A percentile compares a stretch with the other conserved stretches of the same genome.
These are phyloP conservation scores for Autographa pulchrina DNA, from an alignment of 2,888 invertebrate genomes.

Conservation along the genomic window DNA sequence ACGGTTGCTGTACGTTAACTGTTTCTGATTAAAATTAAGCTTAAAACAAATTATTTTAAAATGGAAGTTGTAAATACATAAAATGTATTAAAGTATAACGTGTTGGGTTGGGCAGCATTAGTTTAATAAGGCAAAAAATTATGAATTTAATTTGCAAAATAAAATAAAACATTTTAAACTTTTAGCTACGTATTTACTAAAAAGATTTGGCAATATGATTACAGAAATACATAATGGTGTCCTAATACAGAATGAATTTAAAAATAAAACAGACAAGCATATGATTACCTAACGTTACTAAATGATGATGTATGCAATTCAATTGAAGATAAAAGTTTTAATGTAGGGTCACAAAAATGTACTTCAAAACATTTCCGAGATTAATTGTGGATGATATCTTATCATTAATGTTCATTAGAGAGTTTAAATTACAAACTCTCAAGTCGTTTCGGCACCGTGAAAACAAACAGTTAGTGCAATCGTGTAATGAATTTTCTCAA, in stretches of 20 bases:
- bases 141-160: constrained; percentile 13
- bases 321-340: constrained; percentile 31
- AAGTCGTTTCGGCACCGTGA: background rate
- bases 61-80: no score
- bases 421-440: constrained; percentile 14
- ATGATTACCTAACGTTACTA: constrained; percentile 55
- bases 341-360: constrained; percentile 24
- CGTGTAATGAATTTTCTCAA: constrained; percentile 30
- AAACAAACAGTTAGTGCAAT: constrained; percentile 18
- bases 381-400: constrained; percentile 23
- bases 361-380: constrained; percentile 15
- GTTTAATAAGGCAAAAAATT: background rate
- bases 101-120: background rate
- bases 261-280: constrained; percentile 45
- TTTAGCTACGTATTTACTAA: constrained; percentile 39
- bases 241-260: constrained; percentile 44
- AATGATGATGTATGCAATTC: constrained; percentile 37
- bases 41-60: no score
- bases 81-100: background rate
- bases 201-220: constrained; percentile 54
- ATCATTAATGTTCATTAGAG: constrained; percentile 26
- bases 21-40: no score
- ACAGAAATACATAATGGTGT: constrained; percentile 49
- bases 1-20: no score
- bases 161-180: constrained; percentile 28